Conservation (phyloP, 2,888 invertebrate genomes). For the Polyploca ridens region DNA sequence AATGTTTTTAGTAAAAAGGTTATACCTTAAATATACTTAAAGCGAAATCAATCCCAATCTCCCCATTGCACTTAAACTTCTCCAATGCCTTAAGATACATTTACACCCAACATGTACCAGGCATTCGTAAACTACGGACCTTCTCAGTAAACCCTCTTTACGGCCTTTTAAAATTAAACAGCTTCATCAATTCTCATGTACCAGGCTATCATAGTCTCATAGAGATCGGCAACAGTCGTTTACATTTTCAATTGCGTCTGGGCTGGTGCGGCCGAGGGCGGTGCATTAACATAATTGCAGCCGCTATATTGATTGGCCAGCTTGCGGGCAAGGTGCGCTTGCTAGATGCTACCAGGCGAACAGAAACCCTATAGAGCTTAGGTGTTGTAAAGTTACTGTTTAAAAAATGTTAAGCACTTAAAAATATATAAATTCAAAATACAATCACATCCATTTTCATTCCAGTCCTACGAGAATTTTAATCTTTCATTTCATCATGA, state of each 20-base stretch:
- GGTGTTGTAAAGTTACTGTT: neutral
- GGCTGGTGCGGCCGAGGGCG: constrained; percentile 63
- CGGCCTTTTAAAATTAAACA: constrained; percentile 44
- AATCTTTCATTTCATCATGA: no score
- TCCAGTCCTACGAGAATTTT: no score
- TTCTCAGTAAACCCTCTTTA: constrained; percentile 37
- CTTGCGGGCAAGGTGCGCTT: constrained; percentile 53
- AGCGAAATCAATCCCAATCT: neutral
- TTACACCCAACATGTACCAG: constrained; percentile 9
- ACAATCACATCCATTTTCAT: no score
- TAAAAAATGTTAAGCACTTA: neutral
- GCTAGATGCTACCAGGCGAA: constrained; percentile 44
- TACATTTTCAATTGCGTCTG: constrained; percentile 74
- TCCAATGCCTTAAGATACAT: neutral
- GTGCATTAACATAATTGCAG: constrained; percentile 82
- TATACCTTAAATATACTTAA: no score
- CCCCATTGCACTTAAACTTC: no score
- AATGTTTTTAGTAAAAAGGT: neutral
- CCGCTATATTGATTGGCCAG: constrained; percentile 77
- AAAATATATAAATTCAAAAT: no score
- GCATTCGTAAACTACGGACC: constrained; percentile 28
- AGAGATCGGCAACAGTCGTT: constrained; percentile 61
- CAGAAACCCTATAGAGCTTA: constrained; percentile 36
- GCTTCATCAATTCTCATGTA: constrained; percentile 43
- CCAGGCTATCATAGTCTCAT: constrained; percentile 56